phyloP scores from a whole-genome alignment of 2,888 invertebrate genomes.

The Drosophila melanocephala region DNA sequence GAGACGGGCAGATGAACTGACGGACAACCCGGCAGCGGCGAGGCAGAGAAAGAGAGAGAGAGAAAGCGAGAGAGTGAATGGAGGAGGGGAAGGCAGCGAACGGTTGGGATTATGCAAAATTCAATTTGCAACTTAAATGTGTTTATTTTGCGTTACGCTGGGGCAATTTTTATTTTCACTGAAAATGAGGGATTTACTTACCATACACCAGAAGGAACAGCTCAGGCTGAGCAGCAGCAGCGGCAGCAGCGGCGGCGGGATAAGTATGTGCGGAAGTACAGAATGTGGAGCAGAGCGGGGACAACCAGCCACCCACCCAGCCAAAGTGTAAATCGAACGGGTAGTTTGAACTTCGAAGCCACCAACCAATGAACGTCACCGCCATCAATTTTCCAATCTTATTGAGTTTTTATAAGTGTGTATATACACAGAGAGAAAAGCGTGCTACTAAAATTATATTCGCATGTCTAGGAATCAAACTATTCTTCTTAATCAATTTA shows the following conservation, averaged over 20 bases:
- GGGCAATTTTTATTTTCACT: slow-evolving; percentile 80
- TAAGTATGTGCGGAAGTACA: slow-evolving; percentile 13
- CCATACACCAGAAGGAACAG: slow-evolving; percentile 22
- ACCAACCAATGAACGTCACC: slow-evolving; percentile 64
- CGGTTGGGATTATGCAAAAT: slow-evolving; percentile 81
- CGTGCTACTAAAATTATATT: background rate
- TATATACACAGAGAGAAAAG: background rate
- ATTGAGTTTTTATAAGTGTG: slow-evolving; percentile 78
- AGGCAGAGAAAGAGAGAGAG: background rate
- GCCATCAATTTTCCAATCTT: slow-evolving; percentile 83
- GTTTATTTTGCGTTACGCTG: slow-evolving; percentile 84
- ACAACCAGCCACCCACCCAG: background rate
- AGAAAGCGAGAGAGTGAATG: background rate
- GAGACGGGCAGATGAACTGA: slow-evolving; percentile 29
- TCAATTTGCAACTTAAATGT: slow-evolving; percentile 85
- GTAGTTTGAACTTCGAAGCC: slow-evolving; percentile 29
- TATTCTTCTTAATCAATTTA: background rate
- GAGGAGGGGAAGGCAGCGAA: slow-evolving; percentile 11
- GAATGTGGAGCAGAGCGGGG: slow-evolving; percentile 6
- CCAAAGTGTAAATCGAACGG: slow-evolving; percentile 34
- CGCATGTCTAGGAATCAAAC: background rate
- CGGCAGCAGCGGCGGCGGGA: background rate
- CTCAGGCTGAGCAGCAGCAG: background rate
- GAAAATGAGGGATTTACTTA: slow-evolving; percentile 78
- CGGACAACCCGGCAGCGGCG: slow-evolving; percentile 9